Evolutionary conservation across 1,140 invertebrate species (phyloP).

Genomic region (Ruditapes philippinarum): DNA sequence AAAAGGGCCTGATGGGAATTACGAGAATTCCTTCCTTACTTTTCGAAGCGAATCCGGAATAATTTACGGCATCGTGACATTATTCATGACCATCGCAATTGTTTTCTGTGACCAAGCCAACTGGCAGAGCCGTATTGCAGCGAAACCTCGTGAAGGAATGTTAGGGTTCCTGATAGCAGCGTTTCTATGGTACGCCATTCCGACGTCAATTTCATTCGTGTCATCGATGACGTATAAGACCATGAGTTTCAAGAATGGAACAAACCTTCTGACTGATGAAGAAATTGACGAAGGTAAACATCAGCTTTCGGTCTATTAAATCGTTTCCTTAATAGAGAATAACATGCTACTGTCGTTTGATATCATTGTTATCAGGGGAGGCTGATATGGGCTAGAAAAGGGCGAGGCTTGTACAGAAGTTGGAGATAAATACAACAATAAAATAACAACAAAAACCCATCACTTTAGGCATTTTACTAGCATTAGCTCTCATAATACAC

Average conservation of each 20-base stretch:
- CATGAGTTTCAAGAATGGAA: conserved; percentile 73
- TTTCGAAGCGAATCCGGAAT: conserved; percentile 70
- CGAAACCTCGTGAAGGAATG: conserved; percentile 82
- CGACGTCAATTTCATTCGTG: conserved; percentile 82
- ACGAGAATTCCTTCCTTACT: conserved; percentile 75
- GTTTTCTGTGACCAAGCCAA: conserved; percentile 86
- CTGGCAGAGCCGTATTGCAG: conserved; percentile 85
- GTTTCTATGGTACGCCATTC: conserved; percentile 85
- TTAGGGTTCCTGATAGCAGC: conserved; percentile 84
- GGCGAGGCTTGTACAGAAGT: too few relatives aligned
- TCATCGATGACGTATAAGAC: conserved; percentile 78
- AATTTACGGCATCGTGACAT: conserved; percentile 68
- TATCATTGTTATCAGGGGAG: too few relatives aligned
- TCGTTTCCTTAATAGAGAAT: too few relatives aligned
- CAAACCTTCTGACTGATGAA: conserved; percentile 63
- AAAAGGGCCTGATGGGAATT: conserved; percentile 78
- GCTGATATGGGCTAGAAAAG: too few relatives aligned
- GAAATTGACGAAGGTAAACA: conserved; percentile 80
- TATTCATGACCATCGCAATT: conserved; percentile 82
- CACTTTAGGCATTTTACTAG: too few relatives aligned
- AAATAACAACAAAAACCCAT: too few relatives aligned
- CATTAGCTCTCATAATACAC: too few relatives aligned
- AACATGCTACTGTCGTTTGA: too few relatives aligned
- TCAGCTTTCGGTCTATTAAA: too few relatives aligned
- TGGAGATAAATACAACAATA: too few relatives aligned